These are phyloP conservation scores for Pungitius pungitius DNA, from an alignment of 2,113 vertebrate genomes.

Conservation along the genomic window DNA sequence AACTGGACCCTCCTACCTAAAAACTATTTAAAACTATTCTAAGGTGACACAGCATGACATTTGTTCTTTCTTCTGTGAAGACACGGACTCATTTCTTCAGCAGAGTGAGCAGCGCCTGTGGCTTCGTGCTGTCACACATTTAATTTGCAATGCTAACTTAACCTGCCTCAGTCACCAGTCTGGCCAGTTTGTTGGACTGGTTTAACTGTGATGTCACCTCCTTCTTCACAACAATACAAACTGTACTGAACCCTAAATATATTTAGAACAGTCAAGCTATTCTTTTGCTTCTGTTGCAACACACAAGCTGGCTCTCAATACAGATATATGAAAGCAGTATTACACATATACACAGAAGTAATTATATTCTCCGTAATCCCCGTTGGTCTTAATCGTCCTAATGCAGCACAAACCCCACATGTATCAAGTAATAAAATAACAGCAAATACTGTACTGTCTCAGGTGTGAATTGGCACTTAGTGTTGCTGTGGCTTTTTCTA, in stretches of 20 bases:
- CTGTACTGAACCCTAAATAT: background rate
- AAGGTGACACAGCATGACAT: background rate
- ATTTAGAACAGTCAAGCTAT: background rate
- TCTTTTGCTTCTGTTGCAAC: background rate
- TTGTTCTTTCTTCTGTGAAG: background rate
- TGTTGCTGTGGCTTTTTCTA: constrained; percentile 59
- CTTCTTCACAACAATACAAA: background rate
- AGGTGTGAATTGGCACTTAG: constrained; percentile 61
- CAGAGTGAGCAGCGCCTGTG: background rate
- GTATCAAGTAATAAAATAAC: constrained; percentile 14
- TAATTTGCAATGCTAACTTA: constrained; percentile 17
- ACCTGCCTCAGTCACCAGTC: constrained; percentile 5
- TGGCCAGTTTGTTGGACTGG: constrained; percentile 13
- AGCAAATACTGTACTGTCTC: constrained; percentile 34
- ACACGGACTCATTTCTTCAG: background rate
- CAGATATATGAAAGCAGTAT: background rate
- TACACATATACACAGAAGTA: background rate
- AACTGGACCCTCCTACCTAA: constrained; percentile 30
- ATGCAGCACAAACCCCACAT: background rate
- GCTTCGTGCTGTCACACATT: background rate
- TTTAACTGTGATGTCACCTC: background rate
- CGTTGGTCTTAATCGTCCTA: background rate
- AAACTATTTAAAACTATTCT: constrained; percentile 9
- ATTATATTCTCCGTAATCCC: background rate
- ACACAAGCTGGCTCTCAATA: background rate